A percentile compares a stretch with the other conserved stretches of the same genome.
phyloP scores from a whole-genome alignment of 2,113 vertebrate genomes.

The Hoplias malabaricus region DNA sequence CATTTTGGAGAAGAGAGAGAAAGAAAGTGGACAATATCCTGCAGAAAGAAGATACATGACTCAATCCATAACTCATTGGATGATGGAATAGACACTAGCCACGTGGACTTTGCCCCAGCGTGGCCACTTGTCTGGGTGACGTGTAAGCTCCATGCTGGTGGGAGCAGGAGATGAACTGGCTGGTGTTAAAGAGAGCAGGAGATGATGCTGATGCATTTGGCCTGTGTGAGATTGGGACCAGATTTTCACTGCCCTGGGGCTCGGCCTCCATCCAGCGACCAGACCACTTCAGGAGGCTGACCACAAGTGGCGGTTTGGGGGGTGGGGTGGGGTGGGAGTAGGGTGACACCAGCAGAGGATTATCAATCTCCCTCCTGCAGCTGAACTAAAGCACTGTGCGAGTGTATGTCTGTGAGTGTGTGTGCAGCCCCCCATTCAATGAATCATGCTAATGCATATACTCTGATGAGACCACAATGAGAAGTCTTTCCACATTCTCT shows the following conservation, averaged over 20 bases:
- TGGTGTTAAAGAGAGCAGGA: not conserved
- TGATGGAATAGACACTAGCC: too few relatives aligned
- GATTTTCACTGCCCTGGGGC: not conserved
- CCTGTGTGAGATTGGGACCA: not conserved
- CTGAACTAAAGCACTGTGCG: slow-evolving; percentile 9
- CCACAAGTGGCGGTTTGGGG: not conserved
- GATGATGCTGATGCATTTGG: not conserved
- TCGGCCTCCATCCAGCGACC: not conserved
- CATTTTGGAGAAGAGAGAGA: too few relatives aligned
- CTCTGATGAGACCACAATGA: slow-evolving; percentile 65
- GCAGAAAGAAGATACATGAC: too few relatives aligned
- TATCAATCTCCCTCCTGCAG: slow-evolving; percentile 34
- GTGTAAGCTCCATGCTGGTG: not conserved
- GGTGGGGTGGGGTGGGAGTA: too few relatives aligned
- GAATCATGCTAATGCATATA: slow-evolving; percentile 61
- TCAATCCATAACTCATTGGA: too few relatives aligned
- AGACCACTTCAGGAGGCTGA: slow-evolving; percentile 25
- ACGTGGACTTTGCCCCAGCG: too few relatives aligned
- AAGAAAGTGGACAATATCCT: too few relatives aligned
- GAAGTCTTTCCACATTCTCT: slow-evolving; percentile 63
- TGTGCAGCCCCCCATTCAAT: slow-evolving; percentile 29
- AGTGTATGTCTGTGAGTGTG: not conserved
- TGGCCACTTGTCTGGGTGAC: not conserved
- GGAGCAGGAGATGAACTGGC: not conserved
- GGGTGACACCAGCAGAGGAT: slow-evolving; percentile 20